phyloP scores from a whole-genome alignment of 2,113 vertebrate genomes.

The Phalacrocorax brasilianus region DNA sequence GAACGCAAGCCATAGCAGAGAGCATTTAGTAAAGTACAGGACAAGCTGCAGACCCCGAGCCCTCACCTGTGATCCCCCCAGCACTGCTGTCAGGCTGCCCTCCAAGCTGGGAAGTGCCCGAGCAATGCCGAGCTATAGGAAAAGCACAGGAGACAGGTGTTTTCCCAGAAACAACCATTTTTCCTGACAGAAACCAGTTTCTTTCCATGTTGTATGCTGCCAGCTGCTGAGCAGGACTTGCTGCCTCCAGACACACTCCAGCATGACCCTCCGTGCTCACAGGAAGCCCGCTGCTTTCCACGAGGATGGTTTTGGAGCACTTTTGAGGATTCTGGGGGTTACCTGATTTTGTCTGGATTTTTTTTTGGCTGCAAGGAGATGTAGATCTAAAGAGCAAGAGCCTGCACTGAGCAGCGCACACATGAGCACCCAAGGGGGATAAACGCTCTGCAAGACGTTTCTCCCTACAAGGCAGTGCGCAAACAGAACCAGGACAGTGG shows the following conservation, averaged over 20 bases:
- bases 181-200: not conserved
- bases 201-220: not conserved
- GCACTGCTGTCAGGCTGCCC: not conserved
- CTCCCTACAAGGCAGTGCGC: fast-evolving
- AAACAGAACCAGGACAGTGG: not conserved
- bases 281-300: not conserved
- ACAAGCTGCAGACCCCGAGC: not conserved
- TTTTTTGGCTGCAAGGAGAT: not conserved
- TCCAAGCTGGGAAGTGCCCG: fast-evolving
- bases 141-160: fast-evolving
- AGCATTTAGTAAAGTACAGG: not conserved
- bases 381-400: not conserved
- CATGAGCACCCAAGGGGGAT: not conserved
- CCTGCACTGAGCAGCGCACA: fast-evolving
- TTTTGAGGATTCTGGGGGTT: not conserved
- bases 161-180: not conserved
- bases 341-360: not conserved
- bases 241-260: not conserved
- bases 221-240: not conserved
- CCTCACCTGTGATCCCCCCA: fast-evolving
- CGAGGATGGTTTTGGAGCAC: not conserved
- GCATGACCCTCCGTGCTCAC: fast-evolving
- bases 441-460: fast-evolving
- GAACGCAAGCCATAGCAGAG: fast-evolving
- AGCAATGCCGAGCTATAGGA: fast-evolving